A percentile compares a stretch with the other conserved stretches of the same genome.
Conservation (phyloP, 1,140 invertebrate genomes). For the Lepidotrigona ventralis region DNA sequence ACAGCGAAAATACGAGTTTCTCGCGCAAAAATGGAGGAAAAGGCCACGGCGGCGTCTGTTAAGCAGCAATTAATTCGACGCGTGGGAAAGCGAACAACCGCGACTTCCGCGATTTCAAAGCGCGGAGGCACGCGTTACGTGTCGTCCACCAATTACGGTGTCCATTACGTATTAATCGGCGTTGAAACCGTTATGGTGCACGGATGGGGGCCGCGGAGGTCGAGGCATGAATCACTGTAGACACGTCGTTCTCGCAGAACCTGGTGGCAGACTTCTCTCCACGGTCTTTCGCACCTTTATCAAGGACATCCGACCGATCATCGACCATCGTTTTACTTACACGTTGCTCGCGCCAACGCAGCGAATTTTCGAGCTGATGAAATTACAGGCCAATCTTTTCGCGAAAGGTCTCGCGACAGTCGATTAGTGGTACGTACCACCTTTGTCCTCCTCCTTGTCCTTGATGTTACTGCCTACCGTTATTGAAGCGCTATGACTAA, state of each 20-base stretch:
- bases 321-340: slow-evolving; percentile 11
- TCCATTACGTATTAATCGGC: slow-evolving; percentile 63
- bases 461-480: neutral
- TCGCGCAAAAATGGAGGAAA: neutral
- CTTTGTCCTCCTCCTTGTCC: neutral
- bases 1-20: neutral
- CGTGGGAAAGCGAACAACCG: slow-evolving; percentile 44
- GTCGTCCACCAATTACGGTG: slow-evolving; percentile 54
- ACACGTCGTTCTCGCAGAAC: slow-evolving; percentile 17
- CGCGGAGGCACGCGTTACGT: slow-evolving; percentile 29
- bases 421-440: neutral
- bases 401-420: neutral
- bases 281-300: slow-evolving; percentile 46
- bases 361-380: neutral
- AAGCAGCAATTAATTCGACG: slow-evolving; percentile 9
- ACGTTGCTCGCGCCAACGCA: neutral
- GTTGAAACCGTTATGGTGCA: slow-evolving; percentile 48
- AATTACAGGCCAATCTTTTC: neutral
- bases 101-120: slow-evolving; percentile 24
- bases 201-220: slow-evolving; percentile 2
- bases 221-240: slow-evolving; percentile 47
- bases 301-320: slow-evolving; percentile 36
- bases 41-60: neutral
- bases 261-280: slow-evolving; percentile 8
- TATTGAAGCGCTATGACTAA: neutral